Base-by-base conservation (phyloP, 2,797 vertebrate genomes). In the Labroides dimidiatus region DNA sequence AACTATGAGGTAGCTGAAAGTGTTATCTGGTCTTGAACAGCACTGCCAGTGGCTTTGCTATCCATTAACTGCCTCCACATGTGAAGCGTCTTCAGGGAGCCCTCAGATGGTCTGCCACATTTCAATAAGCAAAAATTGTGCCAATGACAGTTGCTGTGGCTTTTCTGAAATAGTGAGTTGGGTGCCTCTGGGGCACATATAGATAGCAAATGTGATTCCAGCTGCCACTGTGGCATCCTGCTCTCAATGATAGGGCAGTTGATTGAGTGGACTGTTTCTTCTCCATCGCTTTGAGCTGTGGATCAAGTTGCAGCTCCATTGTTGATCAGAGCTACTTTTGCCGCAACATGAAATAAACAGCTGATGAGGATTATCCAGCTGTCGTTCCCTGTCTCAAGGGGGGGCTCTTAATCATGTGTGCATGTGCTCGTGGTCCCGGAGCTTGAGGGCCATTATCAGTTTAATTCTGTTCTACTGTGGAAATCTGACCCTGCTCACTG, bases 291-390 rank as follows among this genome's bases (percentile, higher is more conserved):
- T 64, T 78, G 60, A 78, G 82, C 79, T 4, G 12, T 7, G 75
- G 78, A 89, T 93, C 87, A 0, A 59, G 87, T 95, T 93, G 65
- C 91, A 6, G 15, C 23, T 17, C 84, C 84, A 90, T 93, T 93
- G 94, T 93, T 90, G 81, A 86, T 89, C 73, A 61, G 73, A 86
- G 86, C 72, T 78, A 75, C 87, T 74, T 89, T 86, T 77, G 84
- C 82, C 30, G 15, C 77, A 78, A 87, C 86, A 76, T 76, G 78
- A 87, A 91, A 90, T 74, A 85, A 93, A 87, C 93, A 94, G 94
- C 87, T 94, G 93, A 92, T 72, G 81, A 78, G 87, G 87, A 86
- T 91, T 90, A 72, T 30, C 55, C 91, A 93, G 92, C 87, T 94
- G 92, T 81, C 73, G 37, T 69, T 85, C 69, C 68, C 48, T 23